These are phyloP conservation scores for Tenrec ecaudatus DNA, from an alignment of 2,113 vertebrate genomes.

Conservation along the genomic window DNA sequence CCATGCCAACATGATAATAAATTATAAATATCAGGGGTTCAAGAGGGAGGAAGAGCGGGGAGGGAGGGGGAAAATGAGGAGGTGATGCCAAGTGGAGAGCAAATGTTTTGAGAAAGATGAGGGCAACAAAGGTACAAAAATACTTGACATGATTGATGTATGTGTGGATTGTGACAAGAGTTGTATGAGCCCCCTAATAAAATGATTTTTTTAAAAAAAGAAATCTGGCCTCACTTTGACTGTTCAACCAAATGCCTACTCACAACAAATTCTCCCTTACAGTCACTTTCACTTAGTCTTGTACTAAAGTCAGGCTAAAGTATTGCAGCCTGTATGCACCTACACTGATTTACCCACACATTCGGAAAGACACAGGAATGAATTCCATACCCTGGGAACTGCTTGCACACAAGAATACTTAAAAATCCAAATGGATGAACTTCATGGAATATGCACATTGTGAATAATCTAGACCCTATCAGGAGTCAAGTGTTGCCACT, in stretches of 20 bases:
- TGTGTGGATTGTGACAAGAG: no score
- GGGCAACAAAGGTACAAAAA: no score
- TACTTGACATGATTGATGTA: no score
- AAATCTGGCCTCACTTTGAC: no score
- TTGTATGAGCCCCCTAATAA: no score
- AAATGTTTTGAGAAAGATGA: no score
- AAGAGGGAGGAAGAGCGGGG: no score
- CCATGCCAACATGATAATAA: no score
- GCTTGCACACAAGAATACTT: background rate
- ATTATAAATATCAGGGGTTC: no score
- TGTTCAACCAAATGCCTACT: background rate
- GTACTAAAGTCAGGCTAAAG: background rate
- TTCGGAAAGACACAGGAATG: background rate
- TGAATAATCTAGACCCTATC: background rate
- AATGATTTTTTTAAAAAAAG: no score
- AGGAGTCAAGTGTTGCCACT: background rate
- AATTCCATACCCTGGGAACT: background rate
- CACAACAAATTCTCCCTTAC: background rate
- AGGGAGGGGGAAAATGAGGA: no score
- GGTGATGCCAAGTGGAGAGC: no score
- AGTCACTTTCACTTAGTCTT: background rate
- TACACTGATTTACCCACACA: background rate
- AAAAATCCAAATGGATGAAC: constrained; percentile 37
- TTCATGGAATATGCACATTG: constrained; percentile 52
- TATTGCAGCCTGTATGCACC: background rate